Percentiles rank a stretch among this genome's conserved stretches.
These are phyloP conservation scores for Hyposmocoma kahamanoa DNA, from an alignment of 1,140 invertebrate species.

Conservation along the genomic window DNA sequence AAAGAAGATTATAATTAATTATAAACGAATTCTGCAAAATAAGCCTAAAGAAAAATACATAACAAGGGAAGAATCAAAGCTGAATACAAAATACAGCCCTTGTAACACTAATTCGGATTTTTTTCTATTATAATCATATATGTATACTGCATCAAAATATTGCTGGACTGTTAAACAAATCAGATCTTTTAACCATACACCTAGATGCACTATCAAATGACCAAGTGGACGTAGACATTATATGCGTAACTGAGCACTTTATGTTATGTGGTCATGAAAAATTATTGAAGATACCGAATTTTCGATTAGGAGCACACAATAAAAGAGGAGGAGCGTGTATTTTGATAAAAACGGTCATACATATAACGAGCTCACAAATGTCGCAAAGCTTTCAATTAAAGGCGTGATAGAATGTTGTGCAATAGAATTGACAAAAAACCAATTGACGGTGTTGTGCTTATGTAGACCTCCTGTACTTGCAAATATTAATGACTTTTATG, in stretches of 20 bases:
- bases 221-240: conserved; percentile 6
- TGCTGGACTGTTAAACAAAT: conserved; percentile 15
- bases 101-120: no score
- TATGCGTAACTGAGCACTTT: conserved; percentile 16
- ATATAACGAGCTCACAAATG: conserved; percentile 10
- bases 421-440: conserved; percentile 10
- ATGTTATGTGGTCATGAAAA: conserved; percentile 11
- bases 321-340: conserved; percentile 18
- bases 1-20: no score
- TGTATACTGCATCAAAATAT: conserved; percentile 20
- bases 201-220: conserved; percentile 7
- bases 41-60: no score
- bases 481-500: conserved; percentile 6
- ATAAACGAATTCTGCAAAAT: no score
- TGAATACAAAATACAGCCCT: no score
- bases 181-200: conserved; percentile 4
- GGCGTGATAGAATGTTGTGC: conserved; percentile 17
- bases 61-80: no score
- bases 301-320: conserved; percentile 7
- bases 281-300: conserved; percentile 8
- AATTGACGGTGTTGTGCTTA: conserved; percentile 17
- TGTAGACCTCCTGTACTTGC: conserved; percentile 15
- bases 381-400: background rate
- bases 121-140: conserved; percentile 11
- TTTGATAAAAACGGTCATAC: conserved; percentile 7